A percentile compares a stretch with the other conserved stretches of the same genome.
Conservation (phyloP, 2,888 invertebrate species). For the Furcula furcula region DNA sequence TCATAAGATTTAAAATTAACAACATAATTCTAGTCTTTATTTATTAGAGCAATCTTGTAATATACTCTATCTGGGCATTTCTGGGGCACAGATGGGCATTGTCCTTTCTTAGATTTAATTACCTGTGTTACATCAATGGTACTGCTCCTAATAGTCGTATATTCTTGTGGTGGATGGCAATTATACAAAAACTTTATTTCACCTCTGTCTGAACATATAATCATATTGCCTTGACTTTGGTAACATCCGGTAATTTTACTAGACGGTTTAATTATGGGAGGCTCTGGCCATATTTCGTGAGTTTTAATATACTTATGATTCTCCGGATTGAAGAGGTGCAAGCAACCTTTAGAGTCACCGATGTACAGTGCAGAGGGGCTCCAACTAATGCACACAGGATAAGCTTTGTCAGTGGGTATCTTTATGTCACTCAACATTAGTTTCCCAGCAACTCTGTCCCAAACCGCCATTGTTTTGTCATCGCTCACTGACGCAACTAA, state of each 20-base stretch:
- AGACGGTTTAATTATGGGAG: slow-evolving; percentile 51
- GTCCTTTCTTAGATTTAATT: slow-evolving; percentile 17
- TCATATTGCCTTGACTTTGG: slow-evolving; percentile 63
- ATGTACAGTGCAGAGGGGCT: slow-evolving; percentile 62
- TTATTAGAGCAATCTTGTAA: too few relatives aligned
- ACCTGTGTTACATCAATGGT: slow-evolving; percentile 74
- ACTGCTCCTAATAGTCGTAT: slow-evolving; percentile 51
- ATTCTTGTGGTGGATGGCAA: slow-evolving; percentile 64
- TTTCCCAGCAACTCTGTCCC: slow-evolving; percentile 78
- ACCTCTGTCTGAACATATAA: slow-evolving; percentile 70
- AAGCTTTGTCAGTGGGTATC: slow-evolving; percentile 61
- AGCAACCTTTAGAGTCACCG: slow-evolving; percentile 68
- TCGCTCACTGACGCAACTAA: slow-evolving; percentile 82
- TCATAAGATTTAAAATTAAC: too few relatives aligned
- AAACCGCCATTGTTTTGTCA: slow-evolving; percentile 80
- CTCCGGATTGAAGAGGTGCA: slow-evolving; percentile 68
- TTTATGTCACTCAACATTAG: slow-evolving; percentile 58
- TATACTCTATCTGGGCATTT: too few relatives aligned
- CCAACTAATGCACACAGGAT: slow-evolving; percentile 70
- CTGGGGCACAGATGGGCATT: too few relatives aligned
- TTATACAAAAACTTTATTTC: slow-evolving; percentile 74
- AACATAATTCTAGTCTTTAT: too few relatives aligned
- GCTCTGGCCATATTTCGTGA: slow-evolving; percentile 63
- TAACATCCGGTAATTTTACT: slow-evolving; percentile 68
- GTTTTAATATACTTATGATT: slow-evolving; percentile 47